A percentile compares a stretch with the other conserved stretches of the same genome.
Evolutionary conservation across 1,140 invertebrate species (phyloP).

Genomic region (Fopius arisanus): DNA sequence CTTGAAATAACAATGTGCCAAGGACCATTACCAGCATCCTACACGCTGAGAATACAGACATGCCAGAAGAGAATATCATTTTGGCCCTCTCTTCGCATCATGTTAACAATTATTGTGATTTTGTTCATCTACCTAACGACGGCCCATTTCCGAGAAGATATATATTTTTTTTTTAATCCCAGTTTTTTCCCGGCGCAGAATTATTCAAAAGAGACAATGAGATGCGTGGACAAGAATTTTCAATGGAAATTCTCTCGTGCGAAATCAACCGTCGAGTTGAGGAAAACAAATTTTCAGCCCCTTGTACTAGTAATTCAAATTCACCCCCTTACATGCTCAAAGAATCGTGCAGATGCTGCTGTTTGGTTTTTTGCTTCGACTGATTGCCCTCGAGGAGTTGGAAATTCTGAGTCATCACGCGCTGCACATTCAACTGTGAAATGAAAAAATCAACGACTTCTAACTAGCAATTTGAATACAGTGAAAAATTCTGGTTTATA

Average conservation of each 20-base stretch:
- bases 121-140: not conserved
- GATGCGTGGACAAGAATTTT: no score
- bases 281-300: no score
- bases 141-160: no score
- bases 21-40: constrained; percentile 24
- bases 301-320: constrained; percentile 41
- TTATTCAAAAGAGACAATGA: no score
- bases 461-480: not conserved
- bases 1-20: constrained; percentile 48
- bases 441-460: not conserved
- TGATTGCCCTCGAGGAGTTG: constrained; percentile 42
- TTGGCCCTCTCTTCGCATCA: not conserved
- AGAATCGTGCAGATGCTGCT: constrained; percentile 42
- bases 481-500: not conserved
- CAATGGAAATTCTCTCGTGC: no score
- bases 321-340: constrained; percentile 32
- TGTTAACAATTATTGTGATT: constrained; percentile 5
- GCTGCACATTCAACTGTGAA: constrained; percentile 28
- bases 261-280: not conserved
- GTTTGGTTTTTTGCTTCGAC: constrained; percentile 48
- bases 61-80: not conserved
- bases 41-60: not conserved
- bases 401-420: constrained; percentile 43
- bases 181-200: no score
- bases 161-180: no score